Base-by-base conservation (phyloP, 1,140 invertebrate genomes). In the Hestina assimilis region DNA sequence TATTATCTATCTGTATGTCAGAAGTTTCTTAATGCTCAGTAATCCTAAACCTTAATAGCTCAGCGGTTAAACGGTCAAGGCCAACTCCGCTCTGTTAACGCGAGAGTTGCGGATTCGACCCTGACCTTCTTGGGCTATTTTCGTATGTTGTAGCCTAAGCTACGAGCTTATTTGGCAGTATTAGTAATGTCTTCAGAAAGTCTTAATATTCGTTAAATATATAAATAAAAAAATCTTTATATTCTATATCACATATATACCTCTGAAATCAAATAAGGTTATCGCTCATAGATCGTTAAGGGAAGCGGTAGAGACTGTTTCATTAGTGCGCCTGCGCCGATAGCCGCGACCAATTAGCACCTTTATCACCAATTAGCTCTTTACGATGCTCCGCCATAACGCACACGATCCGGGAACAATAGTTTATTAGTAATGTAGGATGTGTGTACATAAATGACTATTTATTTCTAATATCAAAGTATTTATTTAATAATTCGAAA, bases 321-420 rank as follows among this genome's bases (percentile, higher is more conserved):
- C 72, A 79, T 83, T 83, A 81, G 72, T 59, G 59, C 48, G 61
- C 29, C 26, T 42, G 59, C 63, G 55, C 60, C 81, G 81, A 82
- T 84, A 79, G 63, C 70, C 75, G 70, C 63, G 67, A 66, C 81
- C 81, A 84, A 84, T 84, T 84, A 84, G 56, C 41, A 55, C 45
- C 58, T 82, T 84, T 82, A 81, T 81, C 79, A 81, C 77, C 81
- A 84, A 84, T 84, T 83, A 83, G 75, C 72, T 66, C 63, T 84
- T 84, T 84, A 84, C 81, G 74, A 84, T 81, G 66, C 66, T 56
- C 61, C n/a, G 52, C 31, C 33, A n/a, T 19, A 19, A 33, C 66
- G 73, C 17, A 1, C 17, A 1, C 48, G 24, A 53, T 41, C 26
- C 24, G 38, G 35, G 50, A 59, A 59, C 48, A 41, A 48, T 59